Evolutionary conservation across 1,140 invertebrate species (phyloP), one percentile per base, ranked within the genome.

Genomic region (Platorchestia sp.): DNA sequence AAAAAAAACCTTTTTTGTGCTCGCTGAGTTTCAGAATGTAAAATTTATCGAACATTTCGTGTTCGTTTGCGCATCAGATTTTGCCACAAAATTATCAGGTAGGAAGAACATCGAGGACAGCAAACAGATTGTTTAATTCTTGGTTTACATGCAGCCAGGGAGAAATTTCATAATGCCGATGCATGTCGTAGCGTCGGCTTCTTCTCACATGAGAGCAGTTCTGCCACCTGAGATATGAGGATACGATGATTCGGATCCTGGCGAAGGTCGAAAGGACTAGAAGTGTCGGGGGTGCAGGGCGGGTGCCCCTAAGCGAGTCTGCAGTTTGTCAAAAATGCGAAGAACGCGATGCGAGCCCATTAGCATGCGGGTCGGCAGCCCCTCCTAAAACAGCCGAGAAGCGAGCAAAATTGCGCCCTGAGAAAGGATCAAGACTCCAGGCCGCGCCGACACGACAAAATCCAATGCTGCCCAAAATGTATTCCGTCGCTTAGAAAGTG

Each of bases 261-360:
- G 59, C 59, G 27, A 36, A 75, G 14, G 14, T 75, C 10, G 27
- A 75, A 75, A 75, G 3, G 59, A 75, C 59, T 1, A 75, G 10
- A 10, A 75, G 1, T 75, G 59, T 36, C 1, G 27, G 27, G 14
- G 59, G 59, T 22, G 59, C 7, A 51, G 47, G 47, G 47, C 19
- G 47, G 47, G 47, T 51, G 7, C 47, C 19, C 19, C 47, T 51
- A 51, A 51, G 59, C 59, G 59, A 36, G 59, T 75, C 59, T 75
- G 59, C 59, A 75, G 59, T 75, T 75, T 75, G 59, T 75, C 59
- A 75, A 75, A 75, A 75, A 75, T 75, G 59, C 59, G 59, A 75
- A 75, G 59, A 75, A 75, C 59, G 59, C 7, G 27, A 75, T 75
- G 59, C 59, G 59, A 75, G 27, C 14, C 59, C 59, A 75, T 75